These are phyloP conservation scores for Neodon shergylaensis DNA, from an alignment of 2,113 vertebrate species.

Conservation along the genomic window DNA sequence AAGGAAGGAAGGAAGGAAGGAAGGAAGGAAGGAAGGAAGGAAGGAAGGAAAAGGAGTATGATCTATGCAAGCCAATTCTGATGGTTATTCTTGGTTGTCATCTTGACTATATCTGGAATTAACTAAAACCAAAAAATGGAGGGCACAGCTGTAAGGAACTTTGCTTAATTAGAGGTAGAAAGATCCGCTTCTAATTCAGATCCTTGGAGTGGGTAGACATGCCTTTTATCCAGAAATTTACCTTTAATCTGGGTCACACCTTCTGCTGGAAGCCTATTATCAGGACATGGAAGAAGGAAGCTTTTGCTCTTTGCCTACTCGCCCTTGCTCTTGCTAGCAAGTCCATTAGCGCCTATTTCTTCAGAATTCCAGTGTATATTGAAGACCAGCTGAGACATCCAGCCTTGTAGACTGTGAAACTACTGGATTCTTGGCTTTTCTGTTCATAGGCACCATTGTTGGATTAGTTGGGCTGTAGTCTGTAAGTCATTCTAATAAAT, in stretches of 20 bases:
- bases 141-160: neutral
- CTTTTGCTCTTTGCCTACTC: neutral
- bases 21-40: too few relatives aligned
- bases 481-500: neutral
- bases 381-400: neutral
- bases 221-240: too few relatives aligned
- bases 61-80: constrained; percentile 9
- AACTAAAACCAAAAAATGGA: neutral
- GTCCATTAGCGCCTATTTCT: neutral
- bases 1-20: too few relatives aligned
- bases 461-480: neutral
- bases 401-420: neutral
- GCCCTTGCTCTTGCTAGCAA: neutral
- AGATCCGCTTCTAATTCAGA: neutral
- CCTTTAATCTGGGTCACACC: neutral
- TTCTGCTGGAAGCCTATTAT: neutral
- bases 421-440: neutral
- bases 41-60: too few relatives aligned
- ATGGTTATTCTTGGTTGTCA: neutral
- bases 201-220: neutral
- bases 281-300: neutral
- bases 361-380: neutral
- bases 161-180: neutral
- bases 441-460: neutral
- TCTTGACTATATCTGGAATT: neutral